Percentiles rank a stretch among this genome's conserved stretches.
phyloP scores from a whole-genome alignment of 2,888 invertebrate genomes.

The Nomada lathburiana region DNA sequence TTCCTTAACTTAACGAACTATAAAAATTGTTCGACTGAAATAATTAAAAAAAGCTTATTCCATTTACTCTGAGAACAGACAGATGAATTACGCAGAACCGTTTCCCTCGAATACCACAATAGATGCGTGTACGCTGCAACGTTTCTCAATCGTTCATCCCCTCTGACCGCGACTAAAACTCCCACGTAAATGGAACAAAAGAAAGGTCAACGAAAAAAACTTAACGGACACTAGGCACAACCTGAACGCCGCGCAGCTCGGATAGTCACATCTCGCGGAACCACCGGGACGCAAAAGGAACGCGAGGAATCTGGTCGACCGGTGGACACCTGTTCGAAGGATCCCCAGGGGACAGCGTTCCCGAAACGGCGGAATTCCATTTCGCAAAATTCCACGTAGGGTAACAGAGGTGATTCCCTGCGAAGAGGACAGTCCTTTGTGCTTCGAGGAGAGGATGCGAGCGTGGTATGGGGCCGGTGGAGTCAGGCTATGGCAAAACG shows the following conservation, averaged over 20 bases:
- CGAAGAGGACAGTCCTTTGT: constrained; percentile 70
- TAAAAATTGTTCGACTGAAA: too few species aligned
- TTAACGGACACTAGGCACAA: too few species aligned
- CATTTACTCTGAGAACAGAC: too few species aligned
- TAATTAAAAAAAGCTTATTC: too few species aligned
- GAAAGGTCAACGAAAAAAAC: too few species aligned
- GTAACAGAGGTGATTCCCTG: constrained; percentile 30
- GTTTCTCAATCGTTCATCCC: too few species aligned
- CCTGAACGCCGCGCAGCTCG: neutral
- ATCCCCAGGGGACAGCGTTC: constrained; percentile 14
- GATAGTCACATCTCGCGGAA: neutral
- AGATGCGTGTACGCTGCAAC: too few species aligned
- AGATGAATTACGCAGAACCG: too few species aligned
- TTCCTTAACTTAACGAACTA: too few species aligned
- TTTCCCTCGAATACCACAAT: too few species aligned
- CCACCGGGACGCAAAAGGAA: neutral
- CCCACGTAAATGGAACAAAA: neutral
- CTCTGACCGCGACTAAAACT: too few species aligned
- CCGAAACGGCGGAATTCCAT: constrained; percentile 47
- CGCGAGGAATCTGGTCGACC: neutral
- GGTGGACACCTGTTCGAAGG: constrained; percentile 30
- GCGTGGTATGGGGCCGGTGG: constrained; percentile 67
- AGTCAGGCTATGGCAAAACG: constrained; percentile 72
- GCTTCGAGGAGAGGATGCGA: constrained; percentile 71
- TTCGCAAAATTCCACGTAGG: constrained; percentile 50